Base-by-base conservation (phyloP, 2,888 invertebrate species). In the Gortyna flavago region DNA sequence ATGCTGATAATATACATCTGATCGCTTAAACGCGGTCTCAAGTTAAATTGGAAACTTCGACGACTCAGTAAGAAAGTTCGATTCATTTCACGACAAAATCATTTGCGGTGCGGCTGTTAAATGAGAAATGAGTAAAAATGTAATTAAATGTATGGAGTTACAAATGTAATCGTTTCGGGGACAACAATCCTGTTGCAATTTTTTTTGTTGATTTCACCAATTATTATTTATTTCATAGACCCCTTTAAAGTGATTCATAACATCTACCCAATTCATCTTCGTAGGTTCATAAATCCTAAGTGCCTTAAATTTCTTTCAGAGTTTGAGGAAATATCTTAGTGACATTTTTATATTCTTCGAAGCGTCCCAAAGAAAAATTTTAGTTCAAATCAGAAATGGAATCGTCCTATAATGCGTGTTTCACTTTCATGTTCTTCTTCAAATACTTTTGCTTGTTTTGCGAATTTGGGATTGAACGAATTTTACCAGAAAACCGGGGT, bases 41-140 rank as follows among this genome's bases (percentile, higher is more conserved):
- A 92, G 87, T 92, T 91, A 90, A 90, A 93, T 93, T 91, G 89
- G 90, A 92, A 92, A 92, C 89, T 92, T 91, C 75, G 85, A 80
- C 85, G 82, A 71, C 18, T 67, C 41, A 9, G 59, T 72, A n/a
- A 57, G 59, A 72, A 75, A 83, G 79, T 89, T 89, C 81, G 76
- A 87, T 88, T 89, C 85, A 84, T 86, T 88, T 89, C 85, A 86
- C 77, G 57, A 72, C 73, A 79, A 74, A 67, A 69, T 77, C 11
- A 67, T 64, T 76, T 69, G 38, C 44, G 1, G n/a, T 64, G 51
- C 35, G 9, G 7, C 16, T 62, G 59, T 51, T 54, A 21, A 21
- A 66, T 4, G 38, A 21, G n/a, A 77, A 71, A 79, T 72, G n/a
- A 71, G 32, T 57, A 16, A 66, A 77, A 44, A 68, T 59, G 2